These are phyloP conservation scores for Zosterops japonicus DNA, from an alignment of 2,113 vertebrate species.

Conservation along the genomic window DNA sequence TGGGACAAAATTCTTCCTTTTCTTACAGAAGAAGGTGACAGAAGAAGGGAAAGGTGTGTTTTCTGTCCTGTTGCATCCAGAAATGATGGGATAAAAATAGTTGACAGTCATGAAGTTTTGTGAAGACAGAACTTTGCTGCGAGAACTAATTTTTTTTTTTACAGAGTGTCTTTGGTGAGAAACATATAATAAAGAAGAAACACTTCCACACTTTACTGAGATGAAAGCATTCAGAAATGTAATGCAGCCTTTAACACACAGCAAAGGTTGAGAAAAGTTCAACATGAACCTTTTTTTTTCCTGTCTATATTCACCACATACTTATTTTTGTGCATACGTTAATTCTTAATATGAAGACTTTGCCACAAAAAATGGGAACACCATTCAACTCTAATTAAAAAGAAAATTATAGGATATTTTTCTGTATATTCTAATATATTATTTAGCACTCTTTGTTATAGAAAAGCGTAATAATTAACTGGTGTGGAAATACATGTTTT, in stretches of 20 bases:
- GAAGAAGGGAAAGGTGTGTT: background rate
- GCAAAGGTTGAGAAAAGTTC: background rate
- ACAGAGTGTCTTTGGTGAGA: background rate
- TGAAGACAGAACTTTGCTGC: background rate
- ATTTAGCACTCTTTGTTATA: background rate
- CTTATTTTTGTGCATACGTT: background rate
- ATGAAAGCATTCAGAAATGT: background rate
- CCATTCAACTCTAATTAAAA: background rate
- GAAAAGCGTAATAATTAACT: background rate
- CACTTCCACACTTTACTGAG: background rate
- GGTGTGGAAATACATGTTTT: background rate
- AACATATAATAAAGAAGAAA: background rate
- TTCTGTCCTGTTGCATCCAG: background rate
- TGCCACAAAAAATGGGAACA: background rate
- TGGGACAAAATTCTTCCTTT: background rate
- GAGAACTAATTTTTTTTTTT: background rate
- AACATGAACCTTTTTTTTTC: fast-evolving
- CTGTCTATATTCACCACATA: background rate
- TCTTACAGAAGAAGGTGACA: background rate
- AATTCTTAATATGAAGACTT: background rate
- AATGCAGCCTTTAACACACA: background rate
- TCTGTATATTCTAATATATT: background rate
- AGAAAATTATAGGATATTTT: background rate
- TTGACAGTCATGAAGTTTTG: background rate
- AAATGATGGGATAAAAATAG: background rate